Evolutionary conservation across 2,113 vertebrate species (phyloP).

Genomic region (Colaptes auratus): DNA sequence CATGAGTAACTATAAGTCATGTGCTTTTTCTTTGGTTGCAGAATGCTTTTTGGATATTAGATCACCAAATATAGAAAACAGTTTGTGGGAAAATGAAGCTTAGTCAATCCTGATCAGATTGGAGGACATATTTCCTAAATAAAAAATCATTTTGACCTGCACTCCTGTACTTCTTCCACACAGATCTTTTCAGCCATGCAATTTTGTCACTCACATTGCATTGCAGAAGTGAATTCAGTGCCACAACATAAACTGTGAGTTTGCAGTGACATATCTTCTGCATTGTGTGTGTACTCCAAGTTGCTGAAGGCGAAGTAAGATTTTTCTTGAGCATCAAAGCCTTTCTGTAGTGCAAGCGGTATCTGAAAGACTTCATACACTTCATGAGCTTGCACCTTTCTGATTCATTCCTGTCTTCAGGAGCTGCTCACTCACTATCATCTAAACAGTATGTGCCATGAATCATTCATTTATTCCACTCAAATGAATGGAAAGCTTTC

Average conservation of each 20-base stretch:
- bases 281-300: not conserved
- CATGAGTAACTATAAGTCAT: not conserved
- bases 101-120: not conserved
- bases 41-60: not conserved
- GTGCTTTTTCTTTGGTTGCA: not conserved
- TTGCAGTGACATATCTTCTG: not conserved
- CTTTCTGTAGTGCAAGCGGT: not conserved
- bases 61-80: not conserved
- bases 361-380: not conserved
- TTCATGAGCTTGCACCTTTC: not conserved
- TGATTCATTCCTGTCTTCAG: not conserved
- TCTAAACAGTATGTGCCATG: not conserved
- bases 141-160: not conserved
- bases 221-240: not conserved
- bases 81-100: not conserved
- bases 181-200: not conserved
- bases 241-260: not conserved
- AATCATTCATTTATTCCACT: not conserved
- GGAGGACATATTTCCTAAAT: not conserved
- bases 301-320: not conserved
- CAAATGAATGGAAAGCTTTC: not conserved
- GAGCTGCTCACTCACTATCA: not conserved
- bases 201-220: not conserved
- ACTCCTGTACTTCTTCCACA: not conserved
- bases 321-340: slow-evolving; percentile 31